Percentiles rank a stretch among this genome's conserved stretches.
Conservation (phyloP, 2,797 vertebrate genomes). For the Brachyrhaphis roseni region DNA sequence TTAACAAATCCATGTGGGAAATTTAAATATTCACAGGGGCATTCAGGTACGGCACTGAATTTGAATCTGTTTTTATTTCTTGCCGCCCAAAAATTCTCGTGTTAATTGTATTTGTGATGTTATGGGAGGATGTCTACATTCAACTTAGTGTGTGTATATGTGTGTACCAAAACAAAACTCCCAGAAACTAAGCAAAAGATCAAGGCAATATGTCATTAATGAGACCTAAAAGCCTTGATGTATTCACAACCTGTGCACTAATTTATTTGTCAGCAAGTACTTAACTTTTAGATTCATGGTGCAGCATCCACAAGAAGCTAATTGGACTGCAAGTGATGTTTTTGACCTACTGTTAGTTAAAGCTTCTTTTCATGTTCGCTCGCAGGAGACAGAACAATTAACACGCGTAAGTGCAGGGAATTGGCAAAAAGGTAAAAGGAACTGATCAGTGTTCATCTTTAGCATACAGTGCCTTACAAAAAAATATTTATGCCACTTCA, state of each 20-base stretch:
- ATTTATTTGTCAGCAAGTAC: conserved; percentile 49
- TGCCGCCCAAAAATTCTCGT: conserved; percentile 35
- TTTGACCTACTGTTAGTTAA: conserved; percentile 14
- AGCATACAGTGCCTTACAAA: background rate
- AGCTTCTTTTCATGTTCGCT: conserved; percentile 11
- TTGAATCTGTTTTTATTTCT: conserved; percentile 32
- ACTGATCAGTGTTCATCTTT: background rate
- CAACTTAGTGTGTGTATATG: conserved; percentile 4
- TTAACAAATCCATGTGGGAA: conserved; percentile 55
- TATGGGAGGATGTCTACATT: conserved; percentile 32
- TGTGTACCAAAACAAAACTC: conserved; percentile 18
- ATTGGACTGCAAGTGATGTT: conserved; percentile 33
- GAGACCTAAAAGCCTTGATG: conserved; percentile 50
- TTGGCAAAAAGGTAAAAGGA: background rate
- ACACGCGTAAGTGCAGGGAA: background rate
- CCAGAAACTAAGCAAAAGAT: conserved; percentile 33
- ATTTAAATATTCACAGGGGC: conserved; percentile 58
- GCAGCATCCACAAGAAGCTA: conserved; percentile 27
- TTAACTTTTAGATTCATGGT: conserved; percentile 48
- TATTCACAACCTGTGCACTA: conserved; percentile 42
- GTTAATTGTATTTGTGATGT: conserved; percentile 53
- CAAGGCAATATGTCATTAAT: conserved; percentile 59
- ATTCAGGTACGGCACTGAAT: conserved; percentile 13
- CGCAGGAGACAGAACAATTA: conserved; percentile 14
- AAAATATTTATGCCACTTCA: background rate